Percentiles rank a stretch among this genome's conserved stretches.
phyloP scores from a whole-genome alignment of 37 sponge, comb jelly and placozoan genomes.

The Diacarnus erythraeanus region DNA sequence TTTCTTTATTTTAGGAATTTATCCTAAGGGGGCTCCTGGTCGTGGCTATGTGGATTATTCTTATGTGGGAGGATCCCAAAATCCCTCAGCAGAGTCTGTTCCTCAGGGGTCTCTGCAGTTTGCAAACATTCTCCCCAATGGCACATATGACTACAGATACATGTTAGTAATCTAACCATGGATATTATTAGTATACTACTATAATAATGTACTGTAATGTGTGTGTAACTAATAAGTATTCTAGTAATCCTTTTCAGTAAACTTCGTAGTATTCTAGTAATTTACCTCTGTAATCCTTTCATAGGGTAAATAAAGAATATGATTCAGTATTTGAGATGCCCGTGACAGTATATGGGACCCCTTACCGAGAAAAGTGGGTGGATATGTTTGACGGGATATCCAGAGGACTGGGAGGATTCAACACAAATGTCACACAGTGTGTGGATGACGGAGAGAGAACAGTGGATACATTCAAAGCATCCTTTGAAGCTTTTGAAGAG shows the following conservation, averaged over 20 bases:
- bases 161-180: slow-evolving; percentile 24
- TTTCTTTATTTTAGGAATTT: slow-evolving; percentile 34
- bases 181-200: no score
- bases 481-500: slow-evolving; percentile 67
- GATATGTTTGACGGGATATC: slow-evolving; percentile 62
- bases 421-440: slow-evolving; percentile 50
- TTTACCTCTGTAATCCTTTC: neutral
- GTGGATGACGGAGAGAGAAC: slow-evolving; percentile 71
- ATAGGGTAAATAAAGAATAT: slow-evolving; percentile 64
- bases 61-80: slow-evolving; percentile 75
- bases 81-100: slow-evolving; percentile 61
- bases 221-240: no score
- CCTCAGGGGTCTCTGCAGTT: slow-evolving; percentile 52
- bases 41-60: slow-evolving; percentile 57
- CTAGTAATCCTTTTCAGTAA: neutral
- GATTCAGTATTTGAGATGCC: slow-evolving; percentile 23
- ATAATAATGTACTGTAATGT: neutral
- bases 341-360: slow-evolving; percentile 7
- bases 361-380: slow-evolving; percentile 53
- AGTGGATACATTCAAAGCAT: slow-evolving; percentile 48
- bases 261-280: neutral
- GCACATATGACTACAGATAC: slow-evolving; percentile 56
- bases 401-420: slow-evolving; percentile 56
- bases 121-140: slow-evolving; percentile 35
- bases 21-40: slow-evolving; percentile 32